Base-by-base conservation (phyloP, 2,888 invertebrate genomes). In the Gonocerus acuteangulatus region DNA sequence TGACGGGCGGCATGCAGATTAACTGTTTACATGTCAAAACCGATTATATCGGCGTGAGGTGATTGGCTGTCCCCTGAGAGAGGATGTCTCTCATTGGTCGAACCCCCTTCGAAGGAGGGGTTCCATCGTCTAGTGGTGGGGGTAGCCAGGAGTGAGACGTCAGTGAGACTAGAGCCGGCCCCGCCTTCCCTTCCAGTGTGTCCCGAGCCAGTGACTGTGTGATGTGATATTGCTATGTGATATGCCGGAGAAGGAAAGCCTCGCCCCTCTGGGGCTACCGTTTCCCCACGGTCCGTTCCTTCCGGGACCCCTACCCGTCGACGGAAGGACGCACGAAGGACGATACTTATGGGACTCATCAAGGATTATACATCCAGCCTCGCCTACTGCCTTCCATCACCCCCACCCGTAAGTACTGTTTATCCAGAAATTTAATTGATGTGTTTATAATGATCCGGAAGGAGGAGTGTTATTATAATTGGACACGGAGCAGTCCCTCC, bases 301-400 rank as follows among this genome's bases (percentile, higher is more conserved):
- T 73, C 79, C 72, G 32, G 72, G 76, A 67, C 80, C 85, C 72
- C 82, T 81, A 68, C 80, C 76, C 76, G 80, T 71, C 77, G 85
- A 69, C 77, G 81, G 76, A 73, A 78, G 76, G 73, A 80, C 74
- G 78, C 80, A 69, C 64, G 68, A 69, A 45, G 68, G 68, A 18
- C 65, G 68, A 18, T 69, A 69, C 57, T 45, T 67, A n/a, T 69
- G 68, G 68, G 69, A 68, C 27, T 61, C 67, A 7, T 67, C 67
- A 19, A 61, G 67, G 45, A 63, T 69, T 13, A 49, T 68, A 1
- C 69, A 68, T 47, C 68, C 69, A 7, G 62, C 65, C 6, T 65
- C 65, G 7, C 56, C 68, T 2, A 67, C 67, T n/a, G 68, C 68
- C 9, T 69, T 69, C 61, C 69, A 69, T 57, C 69, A 65, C 48